Evolutionary conservation across 2,113 vertebrate species (phyloP), one percentile per base, ranked within the genome.

Genomic region (Solea solea): DNA sequence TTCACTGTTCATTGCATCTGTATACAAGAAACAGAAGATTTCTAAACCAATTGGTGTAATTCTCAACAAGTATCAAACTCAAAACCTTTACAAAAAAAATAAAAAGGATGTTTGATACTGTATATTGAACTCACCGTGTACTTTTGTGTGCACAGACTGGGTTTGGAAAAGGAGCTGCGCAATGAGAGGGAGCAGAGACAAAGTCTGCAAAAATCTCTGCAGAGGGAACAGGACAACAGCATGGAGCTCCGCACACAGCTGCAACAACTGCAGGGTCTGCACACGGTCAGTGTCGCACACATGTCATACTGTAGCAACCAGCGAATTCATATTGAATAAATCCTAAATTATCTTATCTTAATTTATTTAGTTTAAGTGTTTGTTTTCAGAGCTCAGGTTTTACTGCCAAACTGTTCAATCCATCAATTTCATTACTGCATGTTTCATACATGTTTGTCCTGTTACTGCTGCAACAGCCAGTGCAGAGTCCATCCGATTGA

Each of bases 141-240:
- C 52, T 53, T 44, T 76, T 44, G 16, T 56, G 56, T 65, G 39
- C 78, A 87, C 88, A 99, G 98, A 87, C 88, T 93, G 34, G 91
- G 90, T 77, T 89, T 99, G 89, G 97, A 99, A 88, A 94, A 92
- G 28, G 96, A 98, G 58, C 82, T 98, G 89, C 95, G 95, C 56
- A 88, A 81, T 1, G 97, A 99, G 93, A 97, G 95, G 85, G 96
- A 98, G 60, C 94, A 98, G 74, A 93, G 97, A 44, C 96, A 97
- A 66, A 91, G 81, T 55, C 90, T 99, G 78, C 97, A 98, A 81
- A 94, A 84, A 78, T 92, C 96, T 52, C 86, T 99, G 0, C 95
- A 96, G 78, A 92, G 89, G 15, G 97, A 99, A 74, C 96, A 95
- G 72, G 97, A 98, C 80, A 94, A 94, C 72, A 93, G 95, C 41